Evolutionary conservation across 2,113 vertebrate genomes (phyloP), one percentile per base, ranked within the genome.

Genomic region (Spermophilus dauricus): DNA sequence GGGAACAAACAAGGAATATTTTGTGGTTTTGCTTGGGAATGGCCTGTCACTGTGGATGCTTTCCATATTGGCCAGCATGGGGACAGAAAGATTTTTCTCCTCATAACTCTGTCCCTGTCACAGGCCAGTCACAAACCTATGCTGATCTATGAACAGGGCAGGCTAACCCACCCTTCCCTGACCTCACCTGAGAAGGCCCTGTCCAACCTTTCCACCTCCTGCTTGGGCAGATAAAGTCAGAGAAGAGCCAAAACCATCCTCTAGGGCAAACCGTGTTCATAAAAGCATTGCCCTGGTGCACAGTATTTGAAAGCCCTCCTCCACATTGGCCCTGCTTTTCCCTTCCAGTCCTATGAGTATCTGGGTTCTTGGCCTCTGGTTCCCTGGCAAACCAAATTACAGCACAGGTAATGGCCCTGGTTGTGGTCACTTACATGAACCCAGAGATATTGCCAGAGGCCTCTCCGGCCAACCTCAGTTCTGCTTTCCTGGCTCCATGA

Each of bases 241-340:
- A 30, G 1, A 22, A n/a, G 51, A 81, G 42, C 28, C 51, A n/a
- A 58, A 34, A 2, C 8, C 69, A 67, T 9, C 39, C 1, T 4
- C 10, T 39, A 30, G 0, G 39, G 82, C 67, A 17, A 12, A 3
- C 13, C 1, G 0, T n/a, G 2, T 8, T 18, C 1, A 10, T 1
- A 0, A 6, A 5, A 83, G 39, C 0, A 0, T 9, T 5, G 26
- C 32, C 16, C 9, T 28, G 30, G 67, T 16, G 3, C 18, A 39
- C 30, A 30, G 3, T 1, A 7, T 61, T 18, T 4, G 45, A 53
- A 65, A 17, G 1, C 24, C 69, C 1, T 16, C 20, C 75, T 86
- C n/a, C 24, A 0, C 32, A 42, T 18, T 30, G 70, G 2, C 86
- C 14, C 45, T n/a, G 75, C 24, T n/a, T 39, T 70, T 82, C 32